Conservation (phyloP, 1,140 invertebrate genomes). For the Heliconius eleuchia region DNA sequence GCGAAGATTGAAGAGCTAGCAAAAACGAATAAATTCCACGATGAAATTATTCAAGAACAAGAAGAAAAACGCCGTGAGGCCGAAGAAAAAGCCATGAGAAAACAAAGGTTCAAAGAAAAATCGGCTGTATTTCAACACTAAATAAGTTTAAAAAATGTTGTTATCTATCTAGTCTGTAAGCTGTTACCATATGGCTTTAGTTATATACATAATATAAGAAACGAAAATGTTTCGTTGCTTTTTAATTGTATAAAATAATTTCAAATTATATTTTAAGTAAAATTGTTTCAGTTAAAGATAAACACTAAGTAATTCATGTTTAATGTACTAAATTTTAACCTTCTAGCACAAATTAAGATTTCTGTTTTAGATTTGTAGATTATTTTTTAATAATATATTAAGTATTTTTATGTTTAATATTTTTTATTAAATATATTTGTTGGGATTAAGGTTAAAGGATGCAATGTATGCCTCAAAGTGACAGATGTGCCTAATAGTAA, state of each 20-base stretch:
- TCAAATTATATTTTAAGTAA: background rate
- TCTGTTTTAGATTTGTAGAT: background rate
- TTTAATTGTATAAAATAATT: background rate
- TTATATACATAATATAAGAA: constrained; percentile 25
- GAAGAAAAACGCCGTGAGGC: constrained; percentile 90
- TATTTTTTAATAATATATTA: background rate
- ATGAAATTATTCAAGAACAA: constrained; percentile 93
- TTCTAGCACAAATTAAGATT: background rate
- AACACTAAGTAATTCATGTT: background rate
- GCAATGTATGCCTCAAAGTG: background rate
- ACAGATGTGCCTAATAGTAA: constrained; percentile 19
- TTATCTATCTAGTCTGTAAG: constrained; percentile 75
- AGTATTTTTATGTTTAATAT: background rate
- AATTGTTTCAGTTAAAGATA: background rate
- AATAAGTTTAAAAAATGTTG: constrained; percentile 46
- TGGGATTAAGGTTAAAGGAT: background rate
- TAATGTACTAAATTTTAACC: background rate
- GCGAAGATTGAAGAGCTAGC: constrained; percentile 94
- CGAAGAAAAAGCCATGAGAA: constrained; percentile 88
- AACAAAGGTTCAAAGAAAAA: constrained; percentile 91
- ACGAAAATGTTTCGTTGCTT: background rate
- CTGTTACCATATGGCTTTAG: constrained; percentile 74
- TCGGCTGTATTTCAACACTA: constrained; percentile 88
- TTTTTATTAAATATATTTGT: background rate
- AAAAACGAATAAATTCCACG: constrained; percentile 91